These are phyloP conservation scores for Drosophila crucigera DNA, from an alignment of 2,888 invertebrate species.

Conservation along the genomic window DNA sequence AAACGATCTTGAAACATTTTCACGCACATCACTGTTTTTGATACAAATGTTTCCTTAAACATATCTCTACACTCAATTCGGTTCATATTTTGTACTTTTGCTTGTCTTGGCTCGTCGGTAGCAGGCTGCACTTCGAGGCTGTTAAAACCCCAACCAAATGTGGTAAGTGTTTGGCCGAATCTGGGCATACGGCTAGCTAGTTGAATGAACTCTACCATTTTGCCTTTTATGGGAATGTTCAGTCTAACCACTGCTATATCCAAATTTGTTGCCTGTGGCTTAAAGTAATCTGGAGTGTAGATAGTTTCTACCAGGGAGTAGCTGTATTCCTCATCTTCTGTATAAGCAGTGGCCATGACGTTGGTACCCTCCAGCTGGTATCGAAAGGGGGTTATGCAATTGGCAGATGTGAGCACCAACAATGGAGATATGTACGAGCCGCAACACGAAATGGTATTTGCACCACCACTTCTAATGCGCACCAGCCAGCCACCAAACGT, in stretches of 20 bases:
- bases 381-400: conserved; percentile 43
- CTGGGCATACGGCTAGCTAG: not conserved
- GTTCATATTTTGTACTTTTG: not conserved
- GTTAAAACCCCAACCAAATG: conserved; percentile 46
- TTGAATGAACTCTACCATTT: conserved; percentile 48
- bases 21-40: conserved; percentile 15
- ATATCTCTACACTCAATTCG: not conserved
- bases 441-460: conserved; percentile 25
- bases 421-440: conserved; percentile 45
- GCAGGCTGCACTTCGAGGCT: conserved; percentile 11
- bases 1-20: conserved; percentile 15
- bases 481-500: conserved; percentile 50
- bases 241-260: conserved; percentile 52
- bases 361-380: conserved; percentile 6
- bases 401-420: conserved; percentile 53
- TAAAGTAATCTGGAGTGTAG: conserved; percentile 31
- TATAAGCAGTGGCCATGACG: conserved; percentile 26
- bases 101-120: not conserved
- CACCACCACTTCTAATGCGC: conserved; percentile 18
- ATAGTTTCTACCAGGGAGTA: conserved; percentile 30
- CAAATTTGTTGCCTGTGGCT: not conserved
- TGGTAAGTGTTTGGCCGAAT: not conserved
- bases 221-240: conserved; percentile 37
- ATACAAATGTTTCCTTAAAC: not conserved
- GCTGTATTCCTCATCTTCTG: not conserved